Percentiles rank a stretch among this genome's conserved stretches.
phyloP scores from a whole-genome alignment of 2,888 invertebrate species.

The Linyphia triangularis region DNA sequence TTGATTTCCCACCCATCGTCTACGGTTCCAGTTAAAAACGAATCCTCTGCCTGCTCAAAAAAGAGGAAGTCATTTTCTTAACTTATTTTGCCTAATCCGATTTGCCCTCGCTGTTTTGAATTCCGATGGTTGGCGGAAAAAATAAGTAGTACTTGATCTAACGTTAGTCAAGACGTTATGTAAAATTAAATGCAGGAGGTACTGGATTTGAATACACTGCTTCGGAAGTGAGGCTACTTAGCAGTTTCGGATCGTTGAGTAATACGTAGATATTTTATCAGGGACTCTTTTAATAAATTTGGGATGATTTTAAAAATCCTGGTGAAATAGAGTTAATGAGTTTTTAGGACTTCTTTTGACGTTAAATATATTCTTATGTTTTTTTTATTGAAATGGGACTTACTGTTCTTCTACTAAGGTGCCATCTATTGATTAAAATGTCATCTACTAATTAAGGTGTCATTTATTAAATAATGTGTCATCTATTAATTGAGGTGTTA shows the following conservation, averaged over 20 bases:
- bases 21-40: constrained; percentile 50
- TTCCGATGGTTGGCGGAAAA: constrained; percentile 13
- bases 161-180: not conserved
- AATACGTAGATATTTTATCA: not conserved
- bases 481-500: too few relatives aligned
- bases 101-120: constrained; percentile 35
- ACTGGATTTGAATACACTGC: not conserved
- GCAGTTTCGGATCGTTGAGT: not conserved
- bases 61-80: constrained; percentile 47
- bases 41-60: not conserved
- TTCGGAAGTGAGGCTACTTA: not conserved
- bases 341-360: too few relatives aligned
- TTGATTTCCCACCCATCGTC: constrained; percentile 28
- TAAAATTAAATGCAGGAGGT: not conserved
- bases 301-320: not conserved
- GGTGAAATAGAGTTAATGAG: too few relatives aligned
- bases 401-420: too few relatives aligned
- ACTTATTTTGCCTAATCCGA: constrained; percentile 51
- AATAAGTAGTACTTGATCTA: not conserved
- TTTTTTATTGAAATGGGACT: too few relatives aligned
- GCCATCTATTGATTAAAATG: too few relatives aligned
- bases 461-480: too few relatives aligned
- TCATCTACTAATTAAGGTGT: too few relatives aligned
- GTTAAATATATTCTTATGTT: too few relatives aligned
- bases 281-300: not conserved